A percentile compares a stretch with the other conserved stretches of the same genome.
phyloP scores from a whole-genome alignment of 2,797 vertebrate species.

The Heteromormyrus szaboi region DNA sequence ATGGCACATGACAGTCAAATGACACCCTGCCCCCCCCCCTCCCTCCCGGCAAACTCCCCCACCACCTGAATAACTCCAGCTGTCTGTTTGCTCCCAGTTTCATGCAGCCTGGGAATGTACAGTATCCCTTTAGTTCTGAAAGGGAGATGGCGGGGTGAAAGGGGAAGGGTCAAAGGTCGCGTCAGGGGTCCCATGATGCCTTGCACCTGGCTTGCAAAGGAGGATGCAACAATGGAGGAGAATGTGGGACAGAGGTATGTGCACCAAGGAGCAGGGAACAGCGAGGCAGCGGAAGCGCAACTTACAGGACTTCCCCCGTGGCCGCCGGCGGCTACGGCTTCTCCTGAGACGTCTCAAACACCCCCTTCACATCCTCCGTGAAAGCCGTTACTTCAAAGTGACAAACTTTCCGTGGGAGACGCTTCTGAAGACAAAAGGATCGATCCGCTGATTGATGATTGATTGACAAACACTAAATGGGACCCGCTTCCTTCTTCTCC shows the following conservation, averaged over 20 bases:
- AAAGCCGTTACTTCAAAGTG: conserved; percentile 3
- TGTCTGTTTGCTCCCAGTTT: background rate
- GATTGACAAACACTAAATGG: background rate
- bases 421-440: background rate
- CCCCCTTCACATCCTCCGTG: background rate
- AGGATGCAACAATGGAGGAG: background rate
- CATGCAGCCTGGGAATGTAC: conserved; percentile 7
- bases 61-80: background rate
- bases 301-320: background rate
- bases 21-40: background rate
- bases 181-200: background rate
- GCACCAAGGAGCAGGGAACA: background rate
- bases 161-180: background rate
- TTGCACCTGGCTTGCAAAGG: conserved; percentile 40
- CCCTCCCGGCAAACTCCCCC: background rate
- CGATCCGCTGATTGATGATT: background rate
- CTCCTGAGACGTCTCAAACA: background rate
- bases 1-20: background rate
- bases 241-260: conserved; percentile 10
- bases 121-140: conserved; percentile 6
- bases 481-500: background rate
- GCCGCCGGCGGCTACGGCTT: background rate
- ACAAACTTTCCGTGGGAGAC: background rate
- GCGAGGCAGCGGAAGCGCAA: background rate
- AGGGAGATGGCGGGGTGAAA: background rate